Evolutionary conservation across 1,140 invertebrate genomes (phyloP).

Genomic region (Camponotus floridanus): DNA sequence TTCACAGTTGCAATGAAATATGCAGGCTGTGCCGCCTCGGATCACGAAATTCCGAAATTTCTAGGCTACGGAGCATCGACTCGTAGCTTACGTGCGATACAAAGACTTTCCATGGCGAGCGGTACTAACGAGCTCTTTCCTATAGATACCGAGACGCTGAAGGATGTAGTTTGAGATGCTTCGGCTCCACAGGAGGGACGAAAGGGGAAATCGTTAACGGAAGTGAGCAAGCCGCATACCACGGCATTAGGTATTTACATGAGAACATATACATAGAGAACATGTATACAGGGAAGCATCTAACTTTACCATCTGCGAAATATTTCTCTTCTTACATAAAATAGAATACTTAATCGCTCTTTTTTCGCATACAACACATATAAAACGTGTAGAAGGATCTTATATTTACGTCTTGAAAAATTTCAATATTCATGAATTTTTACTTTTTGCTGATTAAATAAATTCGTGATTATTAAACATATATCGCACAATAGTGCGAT

Average conservation of each 20-base stretch:
- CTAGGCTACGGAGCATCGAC: constrained; percentile 37
- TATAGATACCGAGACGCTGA: constrained; percentile 34
- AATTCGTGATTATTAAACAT: constrained; percentile 1
- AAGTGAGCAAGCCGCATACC: constrained; percentile 52
- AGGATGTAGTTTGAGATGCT: constrained; percentile 34
- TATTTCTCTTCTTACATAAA: neutral
- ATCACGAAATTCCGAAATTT: constrained; percentile 57
- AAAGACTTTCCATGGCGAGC: constrained; percentile 39
- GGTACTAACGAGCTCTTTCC: constrained; percentile 52
- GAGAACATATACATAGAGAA: constrained; percentile 17
- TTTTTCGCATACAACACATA: neutral
- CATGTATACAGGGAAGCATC: constrained; percentile 21
- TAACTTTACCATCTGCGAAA: neutral
- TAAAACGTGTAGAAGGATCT: neutral
- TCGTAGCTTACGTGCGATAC: constrained; percentile 43
- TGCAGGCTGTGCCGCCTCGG: constrained; percentile 31
- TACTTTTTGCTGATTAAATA: neutral
- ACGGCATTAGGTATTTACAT: constrained; percentile 36
- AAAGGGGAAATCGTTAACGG: constrained; percentile 46
- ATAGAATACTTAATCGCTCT: neutral
- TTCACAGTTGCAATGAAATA: constrained; percentile 47
- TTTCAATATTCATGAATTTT: neutral
- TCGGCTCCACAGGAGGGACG: neutral
- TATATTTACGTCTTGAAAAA: neutral
- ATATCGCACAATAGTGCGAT: neutral